Evolutionary conservation across 1,140 invertebrate genomes (phyloP).

Genomic region (Apolygus lucorum): DNA sequence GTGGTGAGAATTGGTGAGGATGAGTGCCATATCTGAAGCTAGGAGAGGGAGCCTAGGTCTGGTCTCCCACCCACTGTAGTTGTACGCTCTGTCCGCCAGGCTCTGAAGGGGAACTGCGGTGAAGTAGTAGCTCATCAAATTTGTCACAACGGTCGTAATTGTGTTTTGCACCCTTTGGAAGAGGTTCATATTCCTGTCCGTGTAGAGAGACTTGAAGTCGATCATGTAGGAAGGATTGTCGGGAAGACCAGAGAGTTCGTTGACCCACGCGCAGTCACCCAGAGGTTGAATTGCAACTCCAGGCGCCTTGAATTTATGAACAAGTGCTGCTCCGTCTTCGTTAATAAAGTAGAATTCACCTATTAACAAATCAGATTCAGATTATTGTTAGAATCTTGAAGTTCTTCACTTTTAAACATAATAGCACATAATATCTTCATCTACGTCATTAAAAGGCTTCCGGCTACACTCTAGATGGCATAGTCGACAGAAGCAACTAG

Average conservation of each 20-base stretch:
- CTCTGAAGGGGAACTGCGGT: not conserved
- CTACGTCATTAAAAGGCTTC: no score
- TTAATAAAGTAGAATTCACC: no score
- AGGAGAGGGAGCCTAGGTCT: slow-evolving; percentile 18
- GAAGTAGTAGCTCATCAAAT: slow-evolving; percentile 9
- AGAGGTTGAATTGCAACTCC: not conserved
- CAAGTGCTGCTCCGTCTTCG: no score
- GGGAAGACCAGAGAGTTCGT: slow-evolving; percentile 1
- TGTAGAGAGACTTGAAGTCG: not conserved
- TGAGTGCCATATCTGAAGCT: slow-evolving; percentile 1
- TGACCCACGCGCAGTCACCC: not conserved
- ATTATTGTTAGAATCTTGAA: no score
- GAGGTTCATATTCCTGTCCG: slow-evolving; percentile 14
- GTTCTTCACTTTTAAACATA: no score
- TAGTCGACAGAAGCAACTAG: no score
- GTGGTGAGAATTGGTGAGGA: slow-evolving; percentile 45
- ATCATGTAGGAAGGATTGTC: slow-evolving; percentile 23
- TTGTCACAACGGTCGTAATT: not conserved
- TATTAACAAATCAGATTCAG: no score
- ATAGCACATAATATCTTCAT: no score
- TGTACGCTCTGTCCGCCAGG: slow-evolving; percentile 23
- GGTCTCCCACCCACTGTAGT: slow-evolving; percentile 24
- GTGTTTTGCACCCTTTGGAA: slow-evolving; percentile 21
- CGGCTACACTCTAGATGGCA: no score
- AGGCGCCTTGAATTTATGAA: not conserved